Percentiles rank a stretch among this genome's conserved stretches.
Conservation (phyloP, 2,113 vertebrate genomes). For the Eudyptes chrysolophus region DNA sequence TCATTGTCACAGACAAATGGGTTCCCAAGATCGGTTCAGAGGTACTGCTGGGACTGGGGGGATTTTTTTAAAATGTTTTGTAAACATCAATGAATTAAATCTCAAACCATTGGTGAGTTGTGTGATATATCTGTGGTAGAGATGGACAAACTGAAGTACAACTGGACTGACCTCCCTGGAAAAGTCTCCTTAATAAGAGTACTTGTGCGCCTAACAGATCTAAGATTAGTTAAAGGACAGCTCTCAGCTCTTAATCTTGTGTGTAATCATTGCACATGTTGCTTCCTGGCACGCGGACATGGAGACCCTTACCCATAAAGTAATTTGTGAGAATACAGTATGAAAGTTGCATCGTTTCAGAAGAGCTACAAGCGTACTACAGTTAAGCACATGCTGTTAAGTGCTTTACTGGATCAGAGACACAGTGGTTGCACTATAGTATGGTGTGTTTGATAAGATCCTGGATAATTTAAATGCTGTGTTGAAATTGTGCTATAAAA, state of each 20-base stretch:
- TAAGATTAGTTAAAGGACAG: neutral
- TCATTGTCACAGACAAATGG: neutral
- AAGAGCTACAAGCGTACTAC: neutral
- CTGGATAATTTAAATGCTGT: neutral
- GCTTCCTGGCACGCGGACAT: neutral
- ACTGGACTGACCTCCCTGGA: neutral
- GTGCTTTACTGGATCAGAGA: neutral
- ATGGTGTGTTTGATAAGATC: neutral
- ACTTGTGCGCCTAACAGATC: neutral
- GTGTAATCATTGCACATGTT: neutral
- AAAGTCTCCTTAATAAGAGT: neutral
- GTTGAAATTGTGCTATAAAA: neutral
- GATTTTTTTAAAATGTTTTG: neutral
- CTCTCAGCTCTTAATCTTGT: neutral
- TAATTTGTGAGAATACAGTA: neutral
- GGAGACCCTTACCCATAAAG: neutral
- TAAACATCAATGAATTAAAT: neutral
- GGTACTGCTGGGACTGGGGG: neutral
- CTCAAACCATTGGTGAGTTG: neutral
- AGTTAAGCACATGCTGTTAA: neutral
- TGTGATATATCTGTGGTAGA: neutral
- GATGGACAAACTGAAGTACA: neutral
- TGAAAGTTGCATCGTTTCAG: neutral
- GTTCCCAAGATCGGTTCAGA: neutral
- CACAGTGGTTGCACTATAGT: neutral